Evolutionary conservation across 2,797 vertebrate genomes (phyloP).

Genomic region (Glyptemys insculpta): DNA sequence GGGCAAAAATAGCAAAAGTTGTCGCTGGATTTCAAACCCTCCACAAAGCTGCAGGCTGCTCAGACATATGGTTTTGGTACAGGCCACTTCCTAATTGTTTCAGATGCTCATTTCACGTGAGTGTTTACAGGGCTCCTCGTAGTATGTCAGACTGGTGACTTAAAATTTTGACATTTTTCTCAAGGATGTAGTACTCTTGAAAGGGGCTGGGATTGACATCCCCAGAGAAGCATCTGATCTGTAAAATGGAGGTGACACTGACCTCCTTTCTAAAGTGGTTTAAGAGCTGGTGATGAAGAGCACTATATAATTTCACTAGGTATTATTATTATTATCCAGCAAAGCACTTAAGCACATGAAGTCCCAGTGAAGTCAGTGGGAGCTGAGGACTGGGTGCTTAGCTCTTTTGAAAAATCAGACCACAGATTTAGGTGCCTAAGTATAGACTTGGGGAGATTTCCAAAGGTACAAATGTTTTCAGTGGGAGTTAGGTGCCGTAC

Average conservation of each 20-base stretch:
- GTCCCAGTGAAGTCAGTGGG: slow-evolving; percentile 33
- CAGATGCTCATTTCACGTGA: neutral
- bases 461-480: slow-evolving; percentile 40
- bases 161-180: neutral
- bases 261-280: neutral
- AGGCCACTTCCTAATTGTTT: neutral
- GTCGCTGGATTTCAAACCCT: slow-evolving; percentile 6
- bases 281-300: neutral
- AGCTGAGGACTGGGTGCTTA: neutral
- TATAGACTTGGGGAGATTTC: neutral
- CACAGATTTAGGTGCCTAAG: slow-evolving; percentile 32
- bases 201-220: neutral
- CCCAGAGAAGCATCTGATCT: neutral
- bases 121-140: neutral
- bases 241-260: neutral
- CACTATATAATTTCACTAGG: neutral
- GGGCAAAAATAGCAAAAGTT: slow-evolving; percentile 29
- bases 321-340: neutral
- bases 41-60: slow-evolving; percentile 3
- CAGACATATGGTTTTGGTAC: neutral
- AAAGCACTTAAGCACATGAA: neutral
- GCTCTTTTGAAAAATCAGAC: neutral
- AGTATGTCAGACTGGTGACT: neutral
- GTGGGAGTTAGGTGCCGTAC: neutral
- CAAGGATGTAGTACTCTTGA: neutral